These are phyloP conservation scores for Steatornis caripensis DNA, from an alignment of 2,113 vertebrate species.

Conservation along the genomic window DNA sequence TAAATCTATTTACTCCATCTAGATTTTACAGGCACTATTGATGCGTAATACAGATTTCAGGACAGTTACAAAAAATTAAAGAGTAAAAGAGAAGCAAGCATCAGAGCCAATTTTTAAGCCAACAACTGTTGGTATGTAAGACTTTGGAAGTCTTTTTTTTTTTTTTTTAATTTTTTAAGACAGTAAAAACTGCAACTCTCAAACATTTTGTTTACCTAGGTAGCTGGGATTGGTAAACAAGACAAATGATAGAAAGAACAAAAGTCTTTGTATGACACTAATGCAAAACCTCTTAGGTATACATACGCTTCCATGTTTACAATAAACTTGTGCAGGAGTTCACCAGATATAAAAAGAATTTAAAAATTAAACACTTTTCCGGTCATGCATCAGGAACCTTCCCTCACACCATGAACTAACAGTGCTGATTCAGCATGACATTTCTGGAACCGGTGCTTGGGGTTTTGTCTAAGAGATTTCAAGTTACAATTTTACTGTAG, in stretches of 20 bases:
- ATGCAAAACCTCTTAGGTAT: not conserved
- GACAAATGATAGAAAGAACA: not conserved
- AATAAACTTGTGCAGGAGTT: not conserved
- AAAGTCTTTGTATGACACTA: not conserved
- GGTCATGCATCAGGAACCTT: not conserved
- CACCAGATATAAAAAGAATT: not conserved
- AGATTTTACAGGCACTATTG: not conserved
- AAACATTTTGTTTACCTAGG: not conserved
- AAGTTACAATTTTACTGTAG: not conserved
- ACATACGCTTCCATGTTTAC: not conserved
- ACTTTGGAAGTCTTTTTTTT: not conserved
- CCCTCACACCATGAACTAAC: not conserved
- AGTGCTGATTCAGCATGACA: accelerated
- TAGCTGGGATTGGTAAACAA: not conserved
- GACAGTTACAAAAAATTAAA: not conserved
- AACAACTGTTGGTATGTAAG: not conserved
- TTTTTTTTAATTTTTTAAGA: too few species aligned
- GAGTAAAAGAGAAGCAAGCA: not conserved
- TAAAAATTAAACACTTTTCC: not conserved
- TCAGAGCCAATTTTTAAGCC: not conserved
- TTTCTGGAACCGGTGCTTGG: not conserved
- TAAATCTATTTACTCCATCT: not conserved
- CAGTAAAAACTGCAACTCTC: not conserved
- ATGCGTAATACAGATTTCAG: not conserved
- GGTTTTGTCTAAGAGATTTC: not conserved